These are phyloP conservation scores for Lasioglossum lativentre DNA, from an alignment of 2,888 invertebrate species.

Conservation along the genomic window DNA sequence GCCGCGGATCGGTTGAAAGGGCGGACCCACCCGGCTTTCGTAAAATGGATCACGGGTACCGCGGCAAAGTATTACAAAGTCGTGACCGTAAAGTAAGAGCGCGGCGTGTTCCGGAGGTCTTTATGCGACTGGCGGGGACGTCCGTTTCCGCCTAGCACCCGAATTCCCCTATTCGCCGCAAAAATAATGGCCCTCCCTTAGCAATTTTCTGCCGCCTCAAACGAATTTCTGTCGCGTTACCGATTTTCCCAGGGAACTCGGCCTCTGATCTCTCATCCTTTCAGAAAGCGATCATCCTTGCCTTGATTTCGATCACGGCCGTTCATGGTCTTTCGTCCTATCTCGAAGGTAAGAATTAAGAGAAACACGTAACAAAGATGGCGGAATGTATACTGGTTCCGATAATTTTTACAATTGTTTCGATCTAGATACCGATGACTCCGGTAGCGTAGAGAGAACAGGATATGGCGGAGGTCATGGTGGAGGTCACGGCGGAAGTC, in stretches of 20 bases:
- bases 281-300: constrained; percentile 45
- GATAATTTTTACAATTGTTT: background rate
- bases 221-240: constrained; percentile 36
- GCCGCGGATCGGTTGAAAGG: constrained; percentile 19
- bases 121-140: constrained; percentile 58
- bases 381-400: too few species aligned
- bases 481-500: background rate
- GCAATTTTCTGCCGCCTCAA: constrained; percentile 54
- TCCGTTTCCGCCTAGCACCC: constrained; percentile 37
- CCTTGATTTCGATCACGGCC: constrained; percentile 30
- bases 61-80: constrained; percentile 62
- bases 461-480: background rate
- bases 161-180: constrained; percentile 26
- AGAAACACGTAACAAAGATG: background rate
- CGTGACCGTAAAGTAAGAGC: constrained; percentile 59
- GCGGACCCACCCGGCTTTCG: constrained; percentile 17
- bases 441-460: constrained; percentile 2
- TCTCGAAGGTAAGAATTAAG: constrained; percentile 42
- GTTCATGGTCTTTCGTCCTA: constrained; percentile 17
- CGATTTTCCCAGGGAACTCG: background rate
- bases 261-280: constrained; percentile 14
- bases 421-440: background rate
- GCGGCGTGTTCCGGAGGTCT: constrained; percentile 56
- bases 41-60: constrained; percentile 56
- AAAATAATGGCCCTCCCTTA: constrained; percentile 56